These are phyloP conservation scores for Hypotaenidia philippensis DNA, from an alignment of 2,797 vertebrate genomes.

Conservation along the genomic window DNA sequence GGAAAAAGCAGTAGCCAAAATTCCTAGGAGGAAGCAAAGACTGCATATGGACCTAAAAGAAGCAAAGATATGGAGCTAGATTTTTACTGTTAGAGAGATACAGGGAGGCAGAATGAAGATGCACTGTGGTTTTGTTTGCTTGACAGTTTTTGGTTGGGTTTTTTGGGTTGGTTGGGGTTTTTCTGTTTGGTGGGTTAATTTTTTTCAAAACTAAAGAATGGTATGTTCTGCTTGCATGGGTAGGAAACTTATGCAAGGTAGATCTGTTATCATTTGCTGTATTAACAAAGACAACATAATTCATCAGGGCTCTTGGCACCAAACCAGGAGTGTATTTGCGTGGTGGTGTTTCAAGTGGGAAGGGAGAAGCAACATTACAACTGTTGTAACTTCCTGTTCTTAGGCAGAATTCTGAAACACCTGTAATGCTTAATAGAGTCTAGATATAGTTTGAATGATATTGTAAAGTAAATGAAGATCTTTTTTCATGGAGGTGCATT, in stretches of 20 bases:
- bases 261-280: neutral
- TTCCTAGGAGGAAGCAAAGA: neutral
- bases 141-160: too few species aligned
- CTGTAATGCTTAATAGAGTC: neutral
- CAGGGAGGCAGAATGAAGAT: neutral
- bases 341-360: neutral
- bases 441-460: neutral
- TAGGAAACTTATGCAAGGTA: neutral
- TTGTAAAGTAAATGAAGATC: neutral
- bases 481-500: neutral
- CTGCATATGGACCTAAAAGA: neutral
- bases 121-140: neutral
- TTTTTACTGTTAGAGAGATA: neutral
- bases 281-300: neutral
- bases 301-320: neutral
- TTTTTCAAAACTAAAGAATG: neutral
- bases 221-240: neutral
- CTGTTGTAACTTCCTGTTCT: neutral
- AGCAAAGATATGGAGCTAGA: rapidly evolving
- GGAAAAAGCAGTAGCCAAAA: neutral
- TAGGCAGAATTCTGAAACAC: neutral
- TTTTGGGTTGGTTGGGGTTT: too few species aligned
- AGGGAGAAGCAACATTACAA: neutral
- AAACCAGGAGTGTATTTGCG: neutral
- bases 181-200: too few species aligned